These are phyloP conservation scores for Drosophila repletoides DNA, from an alignment of 1,140 invertebrate species.

Conservation along the genomic window DNA sequence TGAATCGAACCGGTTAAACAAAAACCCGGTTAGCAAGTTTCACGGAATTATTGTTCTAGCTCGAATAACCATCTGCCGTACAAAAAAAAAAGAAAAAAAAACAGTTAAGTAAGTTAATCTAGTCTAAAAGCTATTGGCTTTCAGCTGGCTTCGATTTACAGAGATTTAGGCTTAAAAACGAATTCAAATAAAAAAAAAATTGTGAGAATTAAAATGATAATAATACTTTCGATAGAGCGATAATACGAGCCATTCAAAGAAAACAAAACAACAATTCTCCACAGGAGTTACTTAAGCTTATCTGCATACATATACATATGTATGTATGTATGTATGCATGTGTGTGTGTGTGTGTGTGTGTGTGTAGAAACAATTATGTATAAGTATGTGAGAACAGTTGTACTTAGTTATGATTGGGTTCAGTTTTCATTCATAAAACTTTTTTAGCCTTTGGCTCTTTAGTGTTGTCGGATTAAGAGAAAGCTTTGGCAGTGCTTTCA, in stretches of 20 bases:
- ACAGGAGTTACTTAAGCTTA: constrained; percentile 5
- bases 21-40: no score
- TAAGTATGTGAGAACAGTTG: not conserved
- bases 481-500: not conserved
- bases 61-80: no score
- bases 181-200: no score
- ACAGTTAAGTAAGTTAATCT: no score
- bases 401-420: not conserved
- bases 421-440: constrained; percentile 30
- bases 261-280: constrained; percentile 4
- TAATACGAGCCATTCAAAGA: not conserved
- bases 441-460: not conserved
- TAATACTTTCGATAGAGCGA: not conserved
- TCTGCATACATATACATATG: constrained; percentile 13
- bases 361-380: not conserved
- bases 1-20: no score
- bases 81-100: no score
- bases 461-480: not conserved
- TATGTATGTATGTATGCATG: constrained; percentile 13
- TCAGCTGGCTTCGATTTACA: no score
- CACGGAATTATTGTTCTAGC: no score
- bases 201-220: constrained; percentile 3
- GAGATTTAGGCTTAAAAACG: no score
- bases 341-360: not conserved
- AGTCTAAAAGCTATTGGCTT: no score